phyloP scores from a whole-genome alignment of 2,888 invertebrate genomes.

The Platycheirus rosarum region DNA sequence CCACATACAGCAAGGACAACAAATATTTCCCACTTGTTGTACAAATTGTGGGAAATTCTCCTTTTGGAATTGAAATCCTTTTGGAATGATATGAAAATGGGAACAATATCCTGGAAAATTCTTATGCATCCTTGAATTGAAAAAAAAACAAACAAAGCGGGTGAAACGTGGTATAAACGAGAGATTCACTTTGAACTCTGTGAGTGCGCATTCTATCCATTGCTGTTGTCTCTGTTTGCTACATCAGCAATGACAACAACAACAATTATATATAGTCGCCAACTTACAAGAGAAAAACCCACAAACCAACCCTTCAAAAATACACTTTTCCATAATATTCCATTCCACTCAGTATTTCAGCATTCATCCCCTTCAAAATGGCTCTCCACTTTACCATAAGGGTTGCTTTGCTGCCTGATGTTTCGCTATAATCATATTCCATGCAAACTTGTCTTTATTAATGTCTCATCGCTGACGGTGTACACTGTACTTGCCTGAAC shows the following conservation, averaged over 20 bases:
- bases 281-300: slow-evolving; percentile 4
- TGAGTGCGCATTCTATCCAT: slow-evolving; percentile 15
- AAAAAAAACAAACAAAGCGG: slow-evolving; percentile 9
- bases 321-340: slow-evolving; percentile 39
- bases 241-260: slow-evolving; percentile 5
- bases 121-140: slow-evolving; percentile 64
- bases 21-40: background rate
- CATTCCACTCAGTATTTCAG: slow-evolving; percentile 37
- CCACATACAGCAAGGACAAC: background rate
- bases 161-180: slow-evolving; percentile 10
- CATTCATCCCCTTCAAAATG: slow-evolving; percentile 60
- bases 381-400: slow-evolving; percentile 41
- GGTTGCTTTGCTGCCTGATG: slow-evolving; percentile 10
- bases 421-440: slow-evolving; percentile 36
- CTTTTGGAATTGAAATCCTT: slow-evolving; percentile 46
- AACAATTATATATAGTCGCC: background rate
- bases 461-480: slow-evolving; percentile 54
- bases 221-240: slow-evolving; percentile 36
- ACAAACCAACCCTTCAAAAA: slow-evolving; percentile 62
- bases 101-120: slow-evolving; percentile 53
- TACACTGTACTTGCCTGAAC: slow-evolving; percentile 38
- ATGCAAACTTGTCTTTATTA: slow-evolving; percentile 46
- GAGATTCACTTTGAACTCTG: slow-evolving; percentile 9
- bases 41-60: too few relatives aligned
- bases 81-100: background rate